Evolutionary conservation across 2,797 vertebrate genomes (phyloP), one percentile per base, ranked within the genome.

Genomic region (Melopsittacus undulatus): DNA sequence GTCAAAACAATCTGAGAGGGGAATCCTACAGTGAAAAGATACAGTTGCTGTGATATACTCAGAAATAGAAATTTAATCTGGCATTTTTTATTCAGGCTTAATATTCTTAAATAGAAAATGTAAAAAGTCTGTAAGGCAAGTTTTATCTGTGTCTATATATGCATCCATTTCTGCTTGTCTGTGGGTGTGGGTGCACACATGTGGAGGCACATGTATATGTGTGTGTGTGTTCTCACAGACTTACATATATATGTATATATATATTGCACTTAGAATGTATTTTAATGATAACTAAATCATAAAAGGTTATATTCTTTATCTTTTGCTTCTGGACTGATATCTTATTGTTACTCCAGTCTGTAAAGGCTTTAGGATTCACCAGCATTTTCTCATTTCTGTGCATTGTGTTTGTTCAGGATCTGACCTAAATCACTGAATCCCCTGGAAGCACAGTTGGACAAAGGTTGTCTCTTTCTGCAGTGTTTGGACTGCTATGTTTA

Each of bases 1-100:
- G 87, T 73, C 67, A 92, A 59, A 92, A 67, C 62, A 94, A 87
- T 93, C 81, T 63, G 27, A 66, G 63, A 79, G 22, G 32, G 21
- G 6, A 43, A 69, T 9, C 34, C n/a, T 89, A 16, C n/a, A 34
- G n/a, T 67, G 62, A 94, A 90, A 84, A 88, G 74, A 88, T 82
- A 75, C 11, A 45, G 57, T 69, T 89, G 48, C 49, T 92, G 72
- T 19, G 3, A 46, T 77, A 70, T 5, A 17, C 18, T 56, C 32
- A 73, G 42, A 85, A 90, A 27, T 3, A 74, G 69, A 6, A 78
- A 61, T 76, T 86, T 81, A 45, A 88, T 87, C 27, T 73, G 32
- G 19, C 24, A 4, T 67, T 77, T 84, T 88, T 83, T 18, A 45
- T 83, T 91, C 32, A 26, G 13, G 17, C 12, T 91, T 83, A 63